These are phyloP conservation scores for Leuciscus idus DNA, from an alignment of 2,113 vertebrate genomes.

Conservation along the genomic window DNA sequence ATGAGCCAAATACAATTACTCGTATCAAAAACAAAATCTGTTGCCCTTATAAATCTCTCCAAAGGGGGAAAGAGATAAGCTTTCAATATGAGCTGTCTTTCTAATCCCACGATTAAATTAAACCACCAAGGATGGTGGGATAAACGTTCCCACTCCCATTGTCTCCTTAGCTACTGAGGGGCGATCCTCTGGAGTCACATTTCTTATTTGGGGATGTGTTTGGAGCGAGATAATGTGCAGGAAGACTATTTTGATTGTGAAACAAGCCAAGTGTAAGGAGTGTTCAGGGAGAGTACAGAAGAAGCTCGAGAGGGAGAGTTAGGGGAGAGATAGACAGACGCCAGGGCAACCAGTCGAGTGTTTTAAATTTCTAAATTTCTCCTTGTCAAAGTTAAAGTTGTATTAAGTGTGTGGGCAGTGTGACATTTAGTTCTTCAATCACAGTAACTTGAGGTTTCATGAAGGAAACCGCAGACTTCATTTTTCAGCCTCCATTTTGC, in stretches of 20 bases:
- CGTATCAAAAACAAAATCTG: constrained; percentile 80
- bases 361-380: constrained; percentile 21
- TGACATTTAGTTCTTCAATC: constrained; percentile 11
- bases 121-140: constrained; percentile 71
- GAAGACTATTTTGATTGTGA: constrained; percentile 30
- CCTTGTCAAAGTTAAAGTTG: constrained; percentile 14
- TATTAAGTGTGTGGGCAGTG: background rate
- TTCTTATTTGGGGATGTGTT: constrained; percentile 40
- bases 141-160: constrained; percentile 56
- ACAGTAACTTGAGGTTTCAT: background rate
- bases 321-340: background rate
- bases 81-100: constrained; percentile 70
- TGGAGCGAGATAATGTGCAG: constrained; percentile 34
- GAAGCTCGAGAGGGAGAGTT: background rate
- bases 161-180: constrained; percentile 69
- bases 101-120: constrained; percentile 81
- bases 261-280: constrained; percentile 11
- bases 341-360: background rate
- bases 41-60: constrained; percentile 76
- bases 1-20: constrained; percentile 85
- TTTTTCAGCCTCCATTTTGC: background rate
- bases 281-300: background rate
- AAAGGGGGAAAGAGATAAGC: constrained; percentile 76
- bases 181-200: constrained; percentile 60
- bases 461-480: background rate